These are phyloP conservation scores for Vimba vimba DNA, from an alignment of 2,113 vertebrate species.

Conservation along the genomic window DNA sequence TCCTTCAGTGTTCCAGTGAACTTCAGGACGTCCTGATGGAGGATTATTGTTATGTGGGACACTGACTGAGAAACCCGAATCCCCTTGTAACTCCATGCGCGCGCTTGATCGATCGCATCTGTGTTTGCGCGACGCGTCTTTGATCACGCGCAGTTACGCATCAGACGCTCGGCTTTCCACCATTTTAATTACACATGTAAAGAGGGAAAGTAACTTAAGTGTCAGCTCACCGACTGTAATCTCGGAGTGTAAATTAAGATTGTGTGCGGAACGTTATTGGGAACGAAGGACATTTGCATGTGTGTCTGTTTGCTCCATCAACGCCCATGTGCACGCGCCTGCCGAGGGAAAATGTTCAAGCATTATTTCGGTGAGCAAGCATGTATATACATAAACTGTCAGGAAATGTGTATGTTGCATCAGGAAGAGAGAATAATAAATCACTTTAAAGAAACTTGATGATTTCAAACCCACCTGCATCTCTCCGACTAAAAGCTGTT, in stretches of 20 bases:
- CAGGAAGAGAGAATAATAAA: neutral
- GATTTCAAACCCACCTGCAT: neutral
- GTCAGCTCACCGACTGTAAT: neutral
- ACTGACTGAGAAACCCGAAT: neutral
- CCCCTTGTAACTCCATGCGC: neutral
- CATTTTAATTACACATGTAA: neutral
- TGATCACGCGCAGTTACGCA: neutral
- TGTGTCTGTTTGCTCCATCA: constrained; percentile 4
- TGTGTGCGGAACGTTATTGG: neutral
- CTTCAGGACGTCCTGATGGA: neutral
- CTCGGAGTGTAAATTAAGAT: neutral
- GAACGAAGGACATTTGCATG: neutral
- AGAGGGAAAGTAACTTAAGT: neutral
- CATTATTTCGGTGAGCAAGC: neutral
- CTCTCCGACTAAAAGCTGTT: neutral
- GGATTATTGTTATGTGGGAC: neutral
- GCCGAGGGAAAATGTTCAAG: neutral
- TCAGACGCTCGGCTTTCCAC: neutral
- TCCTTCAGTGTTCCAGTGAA: neutral
- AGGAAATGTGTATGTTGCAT: neutral
- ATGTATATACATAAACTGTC: no score
- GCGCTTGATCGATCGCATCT: neutral
- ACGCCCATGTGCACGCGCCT: neutral
- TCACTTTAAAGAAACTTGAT: neutral
- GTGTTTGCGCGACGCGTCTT: neutral